Evolutionary conservation across 1,140 invertebrate genomes (phyloP).

Genomic region (Aphaenogaster ashmeadi): DNA sequence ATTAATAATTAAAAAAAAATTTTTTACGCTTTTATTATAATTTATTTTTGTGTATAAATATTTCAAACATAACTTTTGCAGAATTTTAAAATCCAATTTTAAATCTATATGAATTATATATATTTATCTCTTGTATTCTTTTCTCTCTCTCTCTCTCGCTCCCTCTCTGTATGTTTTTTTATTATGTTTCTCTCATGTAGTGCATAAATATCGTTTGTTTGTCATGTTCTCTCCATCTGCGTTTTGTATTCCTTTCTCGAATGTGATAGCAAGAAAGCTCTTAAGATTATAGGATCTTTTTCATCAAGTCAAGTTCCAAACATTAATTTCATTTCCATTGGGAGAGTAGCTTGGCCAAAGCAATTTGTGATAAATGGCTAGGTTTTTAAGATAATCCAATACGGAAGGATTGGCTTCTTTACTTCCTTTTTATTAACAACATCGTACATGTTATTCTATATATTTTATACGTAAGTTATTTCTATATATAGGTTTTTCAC

Average conservation of each 20-base stretch:
- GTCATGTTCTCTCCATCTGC: conserved; percentile 11
- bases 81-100: neutral
- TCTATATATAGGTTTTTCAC: neutral
- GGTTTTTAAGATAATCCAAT: conserved; percentile 38
- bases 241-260: conserved; percentile 21
- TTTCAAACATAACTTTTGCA: neutral
- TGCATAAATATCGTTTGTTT: conserved; percentile 31
- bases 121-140: neutral
- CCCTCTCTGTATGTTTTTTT: neutral
- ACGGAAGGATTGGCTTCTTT: conserved; percentile 28
- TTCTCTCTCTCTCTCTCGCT: neutral
- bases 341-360: conserved; percentile 21
- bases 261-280: conserved; percentile 67
- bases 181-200: neutral
- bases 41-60: conserved; percentile 4
- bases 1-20: neutral
- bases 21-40: neutral
- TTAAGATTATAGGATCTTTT: conserved; percentile 70
- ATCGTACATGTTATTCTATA: neutral
- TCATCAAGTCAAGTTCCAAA: conserved; percentile 43
- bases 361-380: conserved; percentile 51
- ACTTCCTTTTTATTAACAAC: neutral
- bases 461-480: neutral
- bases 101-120: neutral
- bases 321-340: conserved; percentile 70